A percentile compares a stretch with the other conserved stretches of the same genome.
phyloP scores from a whole-genome alignment of 2,888 invertebrate genomes.

The Ectropis crepuscularia region DNA sequence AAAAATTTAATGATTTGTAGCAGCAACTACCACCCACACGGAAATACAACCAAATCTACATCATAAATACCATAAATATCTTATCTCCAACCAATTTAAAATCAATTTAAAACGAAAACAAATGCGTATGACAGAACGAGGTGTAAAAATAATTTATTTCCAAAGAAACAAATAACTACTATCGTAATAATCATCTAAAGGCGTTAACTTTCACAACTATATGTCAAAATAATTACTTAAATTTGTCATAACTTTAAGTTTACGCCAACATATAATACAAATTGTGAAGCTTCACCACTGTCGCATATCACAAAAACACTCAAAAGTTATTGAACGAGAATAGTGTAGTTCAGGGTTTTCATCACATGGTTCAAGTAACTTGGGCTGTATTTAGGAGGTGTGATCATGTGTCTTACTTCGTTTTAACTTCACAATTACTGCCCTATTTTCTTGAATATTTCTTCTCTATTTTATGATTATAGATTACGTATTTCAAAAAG shows the following conservation, averaged over 20 bases:
- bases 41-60: not conserved
- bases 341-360: no score
- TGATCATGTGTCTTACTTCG: no score
- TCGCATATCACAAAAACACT: no score
- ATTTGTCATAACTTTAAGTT: slow-evolving; percentile 1
- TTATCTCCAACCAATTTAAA: slow-evolving; percentile 9
- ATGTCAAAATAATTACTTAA: slow-evolving; percentile 30
- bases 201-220: slow-evolving; percentile 17
- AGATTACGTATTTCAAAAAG: no score
- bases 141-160: slow-evolving; percentile 26
- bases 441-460: no score
- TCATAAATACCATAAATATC: not conserved
- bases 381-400: no score
- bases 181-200: slow-evolving; percentile 21
- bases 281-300: no score
- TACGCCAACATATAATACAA: not conserved
- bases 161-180: slow-evolving; percentile 13
- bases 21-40: not conserved
- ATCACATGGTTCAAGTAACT: no score
- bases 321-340: no score
- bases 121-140: slow-evolving; percentile 20
- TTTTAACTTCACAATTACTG: no score
- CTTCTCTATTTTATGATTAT: no score
- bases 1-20: not conserved
- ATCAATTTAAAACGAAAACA: slow-evolving; percentile 10